Base-by-base conservation (phyloP, 2,113 vertebrate genomes). In the Oryzias melastigma region DNA sequence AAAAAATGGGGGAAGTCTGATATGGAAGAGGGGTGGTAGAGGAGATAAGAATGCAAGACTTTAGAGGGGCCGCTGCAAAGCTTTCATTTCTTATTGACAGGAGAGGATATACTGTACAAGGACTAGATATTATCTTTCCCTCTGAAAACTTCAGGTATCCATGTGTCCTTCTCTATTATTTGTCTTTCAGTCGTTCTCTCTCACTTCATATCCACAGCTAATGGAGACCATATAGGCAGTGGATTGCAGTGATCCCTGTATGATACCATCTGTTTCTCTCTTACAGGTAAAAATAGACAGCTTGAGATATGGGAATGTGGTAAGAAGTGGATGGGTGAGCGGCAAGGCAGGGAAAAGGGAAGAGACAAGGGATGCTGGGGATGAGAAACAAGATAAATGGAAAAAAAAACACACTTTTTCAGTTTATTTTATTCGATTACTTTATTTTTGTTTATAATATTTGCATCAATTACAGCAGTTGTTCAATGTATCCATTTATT, bases 51-150 rank as follows among this genome's bases (percentile, higher is more conserved):
- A n/a, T 62, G 54, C 22, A 10, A 29, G 12, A 35, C n/a, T 8
- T 35, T 10, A 12, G 35, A 0, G 8, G 7, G 18, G 15, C 12
- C 5, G 18, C 47, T 57, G 52, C 43, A 59, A 24, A 52, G 61
- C 47, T 57, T 47, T 62, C 46, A 17, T 52, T 58, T 53, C 59
- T 82, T 80, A 89, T 84, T 81, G 87, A 88, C 73, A 58, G 51
- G 48, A 40, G 75, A 78, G 81, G 74, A 82, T 82, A 68, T 84
- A 87, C 79, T 84, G 74, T 81, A 87, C 81, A 74, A 68, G 53
- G 24, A 79, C 75, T 13, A 48, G 51, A 78, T 80, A 85, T 79
- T 81, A 83, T 73, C 71, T 62, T 20, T 40, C 48, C 52, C 15
- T 62, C 58, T 73, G 59, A 35, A 14, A 40, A 42, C 76, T 44